Base-by-base conservation (phyloP, 1,140 invertebrate genomes). In the Steinernema khuongi region DNA sequence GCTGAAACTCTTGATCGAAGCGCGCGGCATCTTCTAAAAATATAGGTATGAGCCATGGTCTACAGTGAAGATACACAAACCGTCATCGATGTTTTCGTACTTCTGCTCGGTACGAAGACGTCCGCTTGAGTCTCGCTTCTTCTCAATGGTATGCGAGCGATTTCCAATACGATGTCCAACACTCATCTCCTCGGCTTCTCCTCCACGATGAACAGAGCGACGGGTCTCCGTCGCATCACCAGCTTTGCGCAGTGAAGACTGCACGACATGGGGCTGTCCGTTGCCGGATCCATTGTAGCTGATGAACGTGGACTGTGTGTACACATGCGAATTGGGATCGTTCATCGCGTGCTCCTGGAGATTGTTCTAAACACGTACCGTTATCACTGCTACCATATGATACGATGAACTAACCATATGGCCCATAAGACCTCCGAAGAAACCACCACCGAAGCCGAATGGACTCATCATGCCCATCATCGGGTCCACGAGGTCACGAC, bases 41-140 rank as follows among this genome's bases (percentile, higher is more conserved):
- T 26, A 71, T 1, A 31, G 19, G n/a, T 73, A 74, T 19, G 26
- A 41, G 1, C 17, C 72, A 43, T 31, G 7, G 4, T 22, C n/a
- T 71, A 41, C 14, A n/a, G n/a, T 31, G 18, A 22, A 29, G 41
- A 43, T 19, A 66, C 32, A 43, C 22, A 66, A 26, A 77, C 76
- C 76, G 74, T 85, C 80, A 68, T 82, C 73, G 26, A 83, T 36
- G 67, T 85, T 85, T 17, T 82, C 75, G 67, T 83, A 83, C 69
- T 72, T 72, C 68, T 83, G 82, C 19, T 83, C 70, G 22, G 76
- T 76, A 28, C 82, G 72, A 36, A 83, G 66, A 28, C 72, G 74
- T n/a, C 82, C 82, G 28, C 83, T 81, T 18, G 78, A 71, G 73
- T 82, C 81, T 7, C 82, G 75, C 70, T 85, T 85, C 77, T 83